Evolutionary conservation across 2,797 vertebrate species (phyloP), one percentile per base, ranked within the genome.

Genomic region (Staurois parvus): DNA sequence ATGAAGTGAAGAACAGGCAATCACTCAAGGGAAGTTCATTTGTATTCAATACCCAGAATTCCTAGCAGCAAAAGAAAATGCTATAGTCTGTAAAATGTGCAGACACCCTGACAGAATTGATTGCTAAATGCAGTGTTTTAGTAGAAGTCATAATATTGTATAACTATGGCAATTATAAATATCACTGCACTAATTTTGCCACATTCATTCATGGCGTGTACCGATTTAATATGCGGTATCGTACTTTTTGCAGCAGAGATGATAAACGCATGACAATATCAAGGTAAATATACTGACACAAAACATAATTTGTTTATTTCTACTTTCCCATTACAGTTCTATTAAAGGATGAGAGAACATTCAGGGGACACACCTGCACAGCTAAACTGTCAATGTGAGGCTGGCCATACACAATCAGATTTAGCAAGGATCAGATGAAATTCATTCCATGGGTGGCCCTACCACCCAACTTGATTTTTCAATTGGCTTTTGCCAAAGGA

Each of bases 31-130:
- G 48, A 81, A 81, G 70, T 81, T 59, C 34, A 74, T 81, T 66
- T 64, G 70, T 56, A 75, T 52, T 75, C 73, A 30, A 48, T 75
- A 48, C 73, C 73, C 73, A 52, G 28, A 75, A 75, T 75, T 15
- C 73, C 42, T 13, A 48, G 73, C 42, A 28, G 73, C 73, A 42
- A n/a, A n/a, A 48, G 42, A 56, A 52, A 75, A 56, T 42, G 40
- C 26, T 75, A 29, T 30, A 56, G 28, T 29, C 67, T 69, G 67
- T 64, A 26, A 64, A 24, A 72, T 72, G 70, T 72, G 79, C 79
- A 81, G 79, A 19, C 48, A 19, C 68, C 68, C 70, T 72, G 79
- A 81, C 79, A 40, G 68, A 72, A 59, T 40, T 81, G 68, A 81
- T 62, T 81, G 79, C 68, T 40, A 52, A 15, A 34, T 40, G 48